Conservation (phyloP, 2,113 vertebrate species). For the Martes martes region DNA sequence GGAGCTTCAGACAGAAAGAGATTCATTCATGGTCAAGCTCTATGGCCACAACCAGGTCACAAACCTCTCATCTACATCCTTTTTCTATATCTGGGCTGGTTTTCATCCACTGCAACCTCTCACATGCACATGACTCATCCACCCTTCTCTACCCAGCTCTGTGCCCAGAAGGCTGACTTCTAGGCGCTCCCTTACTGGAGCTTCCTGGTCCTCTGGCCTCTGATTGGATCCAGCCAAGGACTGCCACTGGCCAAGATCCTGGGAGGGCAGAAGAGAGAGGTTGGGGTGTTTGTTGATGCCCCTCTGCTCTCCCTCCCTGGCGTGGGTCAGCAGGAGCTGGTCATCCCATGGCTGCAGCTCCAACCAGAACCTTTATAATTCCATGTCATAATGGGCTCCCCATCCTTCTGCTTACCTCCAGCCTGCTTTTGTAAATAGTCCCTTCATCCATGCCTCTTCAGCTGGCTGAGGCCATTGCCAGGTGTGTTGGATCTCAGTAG, state of each 20-base stretch:
- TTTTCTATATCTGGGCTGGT: fast-evolving
- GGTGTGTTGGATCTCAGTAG: background rate
- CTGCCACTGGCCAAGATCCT: background rate
- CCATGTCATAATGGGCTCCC: fast-evolving
- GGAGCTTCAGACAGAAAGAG: background rate
- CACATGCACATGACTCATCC: fast-evolving
- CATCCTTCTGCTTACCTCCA: fast-evolving
- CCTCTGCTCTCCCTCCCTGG: background rate
- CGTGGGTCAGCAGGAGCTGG: fast-evolving
- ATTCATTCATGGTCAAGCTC: background rate
- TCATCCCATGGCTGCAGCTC: fast-evolving
- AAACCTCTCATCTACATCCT: background rate
- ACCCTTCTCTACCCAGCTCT: no score
- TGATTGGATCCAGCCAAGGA: background rate
- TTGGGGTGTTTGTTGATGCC: fast-evolving
- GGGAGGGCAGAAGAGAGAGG: background rate
- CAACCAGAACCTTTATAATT: fast-evolving
- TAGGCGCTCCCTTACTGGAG: no score
- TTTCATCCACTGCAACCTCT: fast-evolving
- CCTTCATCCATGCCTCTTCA: background rate
- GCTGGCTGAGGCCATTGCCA: background rate
- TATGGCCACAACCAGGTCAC: background rate
- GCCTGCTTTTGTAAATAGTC: no score
- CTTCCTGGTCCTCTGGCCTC: background rate
- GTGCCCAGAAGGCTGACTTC: background rate